Base-by-base conservation (phyloP, 2,888 invertebrate genomes). In the Ichneumon xanthorius region DNA sequence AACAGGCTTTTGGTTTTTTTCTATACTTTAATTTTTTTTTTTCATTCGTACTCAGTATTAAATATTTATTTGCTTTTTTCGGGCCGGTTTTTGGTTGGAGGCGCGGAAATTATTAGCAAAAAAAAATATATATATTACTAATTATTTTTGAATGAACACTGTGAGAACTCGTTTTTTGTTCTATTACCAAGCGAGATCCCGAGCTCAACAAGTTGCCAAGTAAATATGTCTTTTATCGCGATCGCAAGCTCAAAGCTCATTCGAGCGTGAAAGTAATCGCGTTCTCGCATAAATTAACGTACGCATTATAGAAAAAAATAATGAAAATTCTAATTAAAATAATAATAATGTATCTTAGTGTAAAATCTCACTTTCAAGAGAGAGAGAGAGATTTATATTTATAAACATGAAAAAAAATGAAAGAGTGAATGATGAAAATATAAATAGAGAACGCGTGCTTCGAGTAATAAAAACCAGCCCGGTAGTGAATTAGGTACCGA, bases 401-500 rank as follows among this genome's bases (percentile, higher is more conserved):
- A 16, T 48, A 75, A 61, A 70, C 30, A 68, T 80, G 30, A 78
- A 84, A 78, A 81, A 63, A 61, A 71, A 82, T 81, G 81, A 68
- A 88, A 80, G 73, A 75, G 58, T 65, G 77, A 84, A 75, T 63
- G 75, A 81, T 72, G 71, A 88, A 65, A 82, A 78, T 73, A 58
- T 67, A 77, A 63, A 86, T 68, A 77, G 90, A 63, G 63, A 63
- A 92, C 90, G 92, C 91, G 91, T 91, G 92, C 92, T 93, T 93
- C 92, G 93, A 89, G 91, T 92, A 92, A 91, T 93, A 92, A 93
- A 93, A 93, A 93, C 92, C 93, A 93, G 93, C 93, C 93, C 93
- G 91, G 92, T 94, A 94, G 93, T 92, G 89, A 92, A 88, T 89
- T 94, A 93, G 93, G 94, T 94, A 94, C 93, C 93, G 88, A 93